Evolutionary conservation across 1,140 invertebrate species (phyloP).

Genomic region (Delia radicum): DNA sequence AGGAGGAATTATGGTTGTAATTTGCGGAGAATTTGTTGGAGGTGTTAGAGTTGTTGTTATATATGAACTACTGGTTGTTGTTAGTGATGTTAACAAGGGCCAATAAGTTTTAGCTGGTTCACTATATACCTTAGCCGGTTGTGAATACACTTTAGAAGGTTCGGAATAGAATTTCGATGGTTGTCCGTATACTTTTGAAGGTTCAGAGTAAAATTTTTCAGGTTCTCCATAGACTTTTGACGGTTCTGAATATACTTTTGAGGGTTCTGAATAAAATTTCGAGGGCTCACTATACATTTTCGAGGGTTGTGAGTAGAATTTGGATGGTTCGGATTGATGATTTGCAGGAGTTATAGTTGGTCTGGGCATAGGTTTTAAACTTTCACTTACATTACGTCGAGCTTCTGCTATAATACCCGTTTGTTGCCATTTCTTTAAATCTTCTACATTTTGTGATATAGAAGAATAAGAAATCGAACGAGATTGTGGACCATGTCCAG

Average conservation of each 20-base stretch:
- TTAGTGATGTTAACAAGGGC: conserved; percentile 43
- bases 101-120: conserved; percentile 59
- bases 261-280: conserved; percentile 65
- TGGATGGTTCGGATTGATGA: conserved; percentile 49
- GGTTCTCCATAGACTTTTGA: conserved; percentile 67
- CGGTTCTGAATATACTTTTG: conserved; percentile 65
- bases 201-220: conserved; percentile 65
- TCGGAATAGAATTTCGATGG: conserved; percentile 58
- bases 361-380: conserved; percentile 37
- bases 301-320: conserved; percentile 57
- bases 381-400: conserved; percentile 51
- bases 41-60: conserved; percentile 22
- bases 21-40: neutral
- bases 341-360: conserved; percentile 29
- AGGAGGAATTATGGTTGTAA: neutral
- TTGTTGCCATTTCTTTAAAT: conserved; percentile 44
- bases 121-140: conserved; percentile 59
- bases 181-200: conserved; percentile 66
- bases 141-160: conserved; percentile 60
- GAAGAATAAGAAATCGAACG: conserved; percentile 60
- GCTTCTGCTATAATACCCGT: conserved; percentile 48
- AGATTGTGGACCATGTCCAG: conserved; percentile 49
- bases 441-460: conserved; percentile 56
- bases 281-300: conserved; percentile 62
- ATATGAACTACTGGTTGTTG: neutral